Percentiles rank a stretch among this genome's conserved stretches.
phyloP scores from a whole-genome alignment of 2,888 invertebrate genomes.

The Anticlea derivata region DNA sequence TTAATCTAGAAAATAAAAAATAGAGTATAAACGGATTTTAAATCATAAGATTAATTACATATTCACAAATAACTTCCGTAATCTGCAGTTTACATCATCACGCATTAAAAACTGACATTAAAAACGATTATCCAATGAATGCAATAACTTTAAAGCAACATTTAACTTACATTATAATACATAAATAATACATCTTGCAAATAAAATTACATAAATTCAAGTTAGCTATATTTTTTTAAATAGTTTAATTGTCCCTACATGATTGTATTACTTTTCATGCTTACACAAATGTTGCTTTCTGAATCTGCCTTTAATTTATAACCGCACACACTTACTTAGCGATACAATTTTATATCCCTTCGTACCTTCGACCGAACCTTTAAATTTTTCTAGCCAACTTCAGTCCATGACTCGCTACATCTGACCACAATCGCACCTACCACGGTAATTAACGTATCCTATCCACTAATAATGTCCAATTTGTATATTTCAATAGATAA shows the following conservation, averaged over 20 bases:
- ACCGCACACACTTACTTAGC: conserved; percentile 57
- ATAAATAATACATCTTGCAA: conserved; percentile 83
- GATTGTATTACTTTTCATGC: conserved; percentile 59
- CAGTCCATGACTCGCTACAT: conserved; percentile 66
- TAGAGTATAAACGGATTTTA: conserved; percentile 83
- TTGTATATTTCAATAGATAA: conserved; percentile 37
- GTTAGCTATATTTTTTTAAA: conserved; percentile 78
- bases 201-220: conserved; percentile 81
- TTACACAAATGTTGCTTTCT: conserved; percentile 45
- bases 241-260: conserved; percentile 78
- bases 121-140: conserved; percentile 75
- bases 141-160: conserved; percentile 81
- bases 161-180: conserved; percentile 81
- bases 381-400: conserved; percentile 51
- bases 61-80: conserved; percentile 81
- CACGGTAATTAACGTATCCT: conserved; percentile 50
- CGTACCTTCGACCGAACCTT: conserved; percentile 48
- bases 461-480: conserved; percentile 46
- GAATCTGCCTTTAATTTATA: conserved; percentile 17
- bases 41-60: conserved; percentile 84
- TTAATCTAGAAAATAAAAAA: conserved; percentile 84
- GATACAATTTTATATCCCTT: conserved; percentile 43
- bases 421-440: conserved; percentile 54
- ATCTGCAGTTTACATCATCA: conserved; percentile 69
- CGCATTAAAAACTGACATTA: conserved; percentile 70